Conservation (phyloP, 1,140 invertebrate species). For the Laupala kohalensis region DNA sequence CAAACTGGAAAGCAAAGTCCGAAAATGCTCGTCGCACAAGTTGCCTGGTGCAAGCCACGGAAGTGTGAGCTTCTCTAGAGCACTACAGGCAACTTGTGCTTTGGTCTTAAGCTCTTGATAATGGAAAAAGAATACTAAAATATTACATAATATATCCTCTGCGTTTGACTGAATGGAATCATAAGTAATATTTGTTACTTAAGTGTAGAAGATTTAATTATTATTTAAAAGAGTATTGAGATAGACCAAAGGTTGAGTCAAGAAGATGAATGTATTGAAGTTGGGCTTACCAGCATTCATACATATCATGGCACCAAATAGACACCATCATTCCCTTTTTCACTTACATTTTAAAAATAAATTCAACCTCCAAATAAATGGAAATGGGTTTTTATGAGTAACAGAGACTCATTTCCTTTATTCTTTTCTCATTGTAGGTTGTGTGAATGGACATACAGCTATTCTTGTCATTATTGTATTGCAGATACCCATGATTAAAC, state of each 20-base stretch:
- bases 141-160: too few species aligned
- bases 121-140: too few species aligned
- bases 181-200: not conserved
- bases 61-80: constrained; percentile 6
- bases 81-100: not conserved
- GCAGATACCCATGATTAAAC: too few species aligned
- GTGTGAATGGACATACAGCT: not conserved
- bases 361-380: too few species aligned
- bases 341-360: not conserved
- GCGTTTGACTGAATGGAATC: not conserved
- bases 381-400: too few species aligned
- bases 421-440: too few species aligned
- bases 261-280: not conserved
- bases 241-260: not conserved
- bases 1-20: constrained; percentile 15
- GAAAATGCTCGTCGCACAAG: constrained; percentile 14
- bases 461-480: not conserved
- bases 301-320: not conserved
- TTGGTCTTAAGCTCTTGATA: too few species aligned
- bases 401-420: too few species aligned
- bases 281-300: not conserved
- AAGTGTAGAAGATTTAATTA: not conserved
- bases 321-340: not conserved
- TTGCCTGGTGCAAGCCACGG: constrained; percentile 17
- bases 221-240: not conserved